Conservation (phyloP, 2,888 invertebrate species). For the Hypercompe scribonia region DNA sequence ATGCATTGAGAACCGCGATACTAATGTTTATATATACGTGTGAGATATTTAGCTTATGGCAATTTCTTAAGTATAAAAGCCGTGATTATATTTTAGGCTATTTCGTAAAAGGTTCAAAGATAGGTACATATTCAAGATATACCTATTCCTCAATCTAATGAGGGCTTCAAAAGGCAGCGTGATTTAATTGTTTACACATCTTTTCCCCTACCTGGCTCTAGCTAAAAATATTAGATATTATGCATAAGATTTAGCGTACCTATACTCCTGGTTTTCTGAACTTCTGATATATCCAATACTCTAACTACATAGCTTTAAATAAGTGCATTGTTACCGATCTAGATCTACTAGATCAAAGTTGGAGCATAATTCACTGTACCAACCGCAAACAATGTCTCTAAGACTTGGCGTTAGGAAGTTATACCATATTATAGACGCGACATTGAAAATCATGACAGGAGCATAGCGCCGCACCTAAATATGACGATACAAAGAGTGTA, state of each 20-base stretch:
- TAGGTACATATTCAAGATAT: neutral
- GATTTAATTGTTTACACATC: slow-evolving; percentile 27
- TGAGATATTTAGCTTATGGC: neutral
- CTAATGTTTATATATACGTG: neutral
- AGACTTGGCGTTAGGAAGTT: slow-evolving; percentile 32
- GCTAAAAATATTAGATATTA: slow-evolving; percentile 33
- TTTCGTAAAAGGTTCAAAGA: slow-evolving; percentile 24
- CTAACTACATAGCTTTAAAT: slow-evolving; percentile 44
- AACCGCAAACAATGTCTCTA: slow-evolving; percentile 25
- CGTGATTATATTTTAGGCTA: slow-evolving; percentile 27
- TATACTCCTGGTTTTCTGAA: slow-evolving; percentile 50
- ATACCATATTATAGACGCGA: slow-evolving; percentile 24
- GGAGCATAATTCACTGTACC: slow-evolving; percentile 32
- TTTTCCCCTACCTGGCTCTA: slow-evolving; percentile 34
- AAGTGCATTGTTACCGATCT: slow-evolving; percentile 20
- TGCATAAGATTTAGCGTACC: slow-evolving; percentile 42
- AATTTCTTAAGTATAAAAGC: slow-evolving; percentile 20
- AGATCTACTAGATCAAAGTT: slow-evolving; percentile 34
- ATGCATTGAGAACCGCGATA: neutral
- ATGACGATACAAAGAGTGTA: slow-evolving; percentile 34
- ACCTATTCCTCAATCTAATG: neutral
- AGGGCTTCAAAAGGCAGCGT: slow-evolving; percentile 14
- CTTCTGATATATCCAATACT: slow-evolving; percentile 29
- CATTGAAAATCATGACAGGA: slow-evolving; percentile 62
- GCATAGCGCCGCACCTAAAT: slow-evolving; percentile 34